Evolutionary conservation across 1,140 invertebrate genomes (phyloP), one percentile per base, ranked within the genome.

Genomic region (Lucilia sericata): DNA sequence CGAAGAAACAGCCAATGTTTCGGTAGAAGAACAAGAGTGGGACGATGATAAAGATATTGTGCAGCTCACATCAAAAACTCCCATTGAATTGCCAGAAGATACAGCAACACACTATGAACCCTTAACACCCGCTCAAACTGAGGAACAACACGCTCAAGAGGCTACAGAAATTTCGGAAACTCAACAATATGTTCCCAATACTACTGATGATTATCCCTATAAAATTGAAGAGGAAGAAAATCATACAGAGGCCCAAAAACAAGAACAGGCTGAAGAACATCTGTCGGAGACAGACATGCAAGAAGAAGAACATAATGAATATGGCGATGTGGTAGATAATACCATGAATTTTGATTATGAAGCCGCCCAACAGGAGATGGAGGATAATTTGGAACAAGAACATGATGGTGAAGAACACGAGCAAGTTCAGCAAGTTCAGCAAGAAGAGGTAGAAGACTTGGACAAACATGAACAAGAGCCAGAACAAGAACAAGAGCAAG

Each of bases 261-360:
- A 87, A 12, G 19, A 74, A 5, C 70, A 75, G 34, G 21, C 55
- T 74, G 47, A 25, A 42, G 65, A 42, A 47, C 42, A 85, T 36
- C 13, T 55, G 51, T 65, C n/a, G 30, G 65, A 83, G 36, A 34
- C n/a, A n/a, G 19, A 9, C 9, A 80, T 49, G 14, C 75, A 21
- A 13, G 75, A 30, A 42, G 42, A 75, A 12, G 30, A 51, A 14
- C 55, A 51, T 25, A 9, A 36, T 74, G 78, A 84, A 25, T 55
- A 82, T 70, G 5, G 21, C 19, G 34, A 74, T 78, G 65, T 81
- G 17, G 34, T 84, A 51, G 89, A 90, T 82, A 87, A 90, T 83
- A 89, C 87, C 86, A 89, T 89, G 88, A 90, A 90, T 88, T 90
- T 90, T 80, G 89, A 90, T 89, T 90, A 90, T 75, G 89, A 90